A percentile compares a stretch with the other conserved stretches of the same genome.
These are phyloP conservation scores for Trachemys scripta DNA, from an alignment of 2,113 vertebrate species.

Conservation along the genomic window DNA sequence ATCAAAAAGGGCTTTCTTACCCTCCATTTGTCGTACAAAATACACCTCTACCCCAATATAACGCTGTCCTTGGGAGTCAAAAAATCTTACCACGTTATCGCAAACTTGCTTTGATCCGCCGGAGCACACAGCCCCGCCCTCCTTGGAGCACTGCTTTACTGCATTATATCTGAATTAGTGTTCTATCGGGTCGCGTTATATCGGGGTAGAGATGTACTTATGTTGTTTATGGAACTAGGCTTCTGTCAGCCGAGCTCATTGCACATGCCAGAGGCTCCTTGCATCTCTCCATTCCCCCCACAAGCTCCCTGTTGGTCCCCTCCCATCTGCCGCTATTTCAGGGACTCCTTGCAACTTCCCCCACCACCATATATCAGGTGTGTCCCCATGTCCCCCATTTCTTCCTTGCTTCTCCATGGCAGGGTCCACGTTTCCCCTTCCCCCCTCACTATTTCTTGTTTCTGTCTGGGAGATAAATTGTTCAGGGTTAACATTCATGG, in stretches of 20 bases:
- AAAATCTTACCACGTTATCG: no score
- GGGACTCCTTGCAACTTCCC: neutral
- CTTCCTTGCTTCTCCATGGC: neutral
- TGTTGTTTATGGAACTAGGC: neutral
- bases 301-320: neutral
- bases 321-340: neutral
- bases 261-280: neutral
- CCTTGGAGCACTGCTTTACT: no score
- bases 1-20: neutral
- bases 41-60: no score
- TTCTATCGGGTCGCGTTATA: no score
- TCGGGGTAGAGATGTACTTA: neutral
- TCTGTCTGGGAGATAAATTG: neutral
- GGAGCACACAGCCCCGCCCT: no score
- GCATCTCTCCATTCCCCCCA: neutral
- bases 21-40: neutral
- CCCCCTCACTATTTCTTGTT: neutral
- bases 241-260: neutral
- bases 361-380: neutral
- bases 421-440: neutral
- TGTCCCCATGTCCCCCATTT: neutral
- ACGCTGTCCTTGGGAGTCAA: no score
- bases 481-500: neutral
- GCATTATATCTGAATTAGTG: no score
- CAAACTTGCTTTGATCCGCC: no score